phyloP scores from a whole-genome alignment of 2,888 invertebrate species.

The Congeria kusceri region DNA sequence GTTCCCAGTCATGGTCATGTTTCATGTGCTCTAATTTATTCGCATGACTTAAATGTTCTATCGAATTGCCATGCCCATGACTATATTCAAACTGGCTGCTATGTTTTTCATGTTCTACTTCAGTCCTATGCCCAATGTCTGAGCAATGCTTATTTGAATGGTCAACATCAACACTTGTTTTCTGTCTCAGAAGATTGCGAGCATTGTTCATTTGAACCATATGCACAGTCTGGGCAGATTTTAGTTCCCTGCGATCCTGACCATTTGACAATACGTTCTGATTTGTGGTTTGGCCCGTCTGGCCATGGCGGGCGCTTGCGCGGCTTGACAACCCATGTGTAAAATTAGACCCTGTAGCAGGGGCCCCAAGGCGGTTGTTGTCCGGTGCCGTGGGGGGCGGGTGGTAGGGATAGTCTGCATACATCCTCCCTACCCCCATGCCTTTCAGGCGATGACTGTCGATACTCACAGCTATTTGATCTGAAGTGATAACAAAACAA shows the following conservation, averaged over 20 bases:
- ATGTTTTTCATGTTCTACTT: not conserved
- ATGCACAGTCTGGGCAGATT: constrained; percentile 29
- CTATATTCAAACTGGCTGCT: no score
- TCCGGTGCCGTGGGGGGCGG: constrained; percentile 55
- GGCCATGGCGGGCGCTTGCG: constrained; percentile 7
- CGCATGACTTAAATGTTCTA: no score
- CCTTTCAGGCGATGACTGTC: constrained; percentile 63
- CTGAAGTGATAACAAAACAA: constrained; percentile 50
- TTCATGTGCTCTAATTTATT: no score
- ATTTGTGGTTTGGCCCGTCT: not conserved
- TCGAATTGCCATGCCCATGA: no score
- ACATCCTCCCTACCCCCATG: constrained; percentile 59
- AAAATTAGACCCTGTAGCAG: constrained; percentile 6
- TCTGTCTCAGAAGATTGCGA: not conserved
- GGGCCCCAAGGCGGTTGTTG: not conserved
- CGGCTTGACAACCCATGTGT: constrained; percentile 22
- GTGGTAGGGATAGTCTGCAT: constrained; percentile 41
- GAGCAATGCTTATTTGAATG: no score
- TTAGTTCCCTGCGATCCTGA: constrained; percentile 23
- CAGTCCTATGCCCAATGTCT: not conserved
- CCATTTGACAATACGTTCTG: constrained; percentile 22
- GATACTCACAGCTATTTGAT: constrained; percentile 49
- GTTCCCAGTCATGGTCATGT: no score
- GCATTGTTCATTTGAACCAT: constrained; percentile 4
- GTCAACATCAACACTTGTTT: no score